Conservation (phyloP, 2,888 invertebrate genomes). For the Boloria euphrosyne region DNA sequence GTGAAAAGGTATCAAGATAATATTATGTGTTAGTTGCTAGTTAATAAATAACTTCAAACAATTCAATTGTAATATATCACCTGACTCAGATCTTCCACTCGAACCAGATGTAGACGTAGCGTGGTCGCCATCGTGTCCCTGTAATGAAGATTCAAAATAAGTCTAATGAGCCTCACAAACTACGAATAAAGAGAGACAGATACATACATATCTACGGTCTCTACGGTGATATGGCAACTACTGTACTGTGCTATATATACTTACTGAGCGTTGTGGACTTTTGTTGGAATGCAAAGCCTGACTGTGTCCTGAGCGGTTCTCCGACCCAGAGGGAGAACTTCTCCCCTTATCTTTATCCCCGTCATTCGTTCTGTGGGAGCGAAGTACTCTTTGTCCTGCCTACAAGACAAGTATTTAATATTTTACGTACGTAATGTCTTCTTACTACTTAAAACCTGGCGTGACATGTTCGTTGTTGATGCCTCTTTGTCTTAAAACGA, state of each 20-base stretch:
- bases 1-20: slow-evolving; percentile 17
- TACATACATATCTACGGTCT: slow-evolving; percentile 27
- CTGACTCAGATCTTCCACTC: slow-evolving; percentile 53
- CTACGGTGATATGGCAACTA: slow-evolving; percentile 36
- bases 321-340: slow-evolving; percentile 65
- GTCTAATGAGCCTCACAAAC: slow-evolving; percentile 7
- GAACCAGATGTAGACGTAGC: slow-evolving; percentile 49
- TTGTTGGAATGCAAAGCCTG: slow-evolving; percentile 67
- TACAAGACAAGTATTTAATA: slow-evolving; percentile 53
- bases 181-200: slow-evolving; percentile 31
- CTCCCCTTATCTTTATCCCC: slow-evolving; percentile 77
- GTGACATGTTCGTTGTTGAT: slow-evolving; percentile 13
- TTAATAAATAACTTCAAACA: too few relatives aligned
- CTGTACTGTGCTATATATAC: slow-evolving; percentile 41
- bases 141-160: slow-evolving; percentile 43
- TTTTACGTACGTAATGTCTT: slow-evolving; percentile 37
- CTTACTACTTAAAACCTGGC: slow-evolving; percentile 18
- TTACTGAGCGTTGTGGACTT: slow-evolving; percentile 77
- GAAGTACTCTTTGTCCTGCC: slow-evolving; percentile 78
- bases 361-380: slow-evolving; percentile 83
- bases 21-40: neutral
- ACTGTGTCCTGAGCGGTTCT: slow-evolving; percentile 53
- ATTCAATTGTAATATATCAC: slow-evolving; percentile 40
- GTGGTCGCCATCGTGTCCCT: slow-evolving; percentile 63
- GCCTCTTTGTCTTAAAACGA: too few relatives aligned